phyloP scores from a whole-genome alignment of 1,140 invertebrate genomes.

The Neodiprion pinetum region DNA sequence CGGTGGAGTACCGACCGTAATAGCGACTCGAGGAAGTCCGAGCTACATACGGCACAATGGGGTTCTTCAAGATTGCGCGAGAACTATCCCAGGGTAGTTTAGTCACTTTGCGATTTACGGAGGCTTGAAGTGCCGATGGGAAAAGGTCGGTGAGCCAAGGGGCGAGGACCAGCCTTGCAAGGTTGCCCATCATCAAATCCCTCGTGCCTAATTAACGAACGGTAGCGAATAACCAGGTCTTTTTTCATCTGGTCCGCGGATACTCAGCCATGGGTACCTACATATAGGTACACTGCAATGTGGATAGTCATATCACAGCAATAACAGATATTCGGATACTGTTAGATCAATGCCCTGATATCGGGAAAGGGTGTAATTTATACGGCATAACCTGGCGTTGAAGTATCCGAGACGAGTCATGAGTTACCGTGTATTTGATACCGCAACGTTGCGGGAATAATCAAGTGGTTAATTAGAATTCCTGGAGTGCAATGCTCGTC shows the following conservation, averaged over 20 bases:
- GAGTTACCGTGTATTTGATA: neutral
- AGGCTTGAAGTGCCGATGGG: neutral
- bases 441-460: neutral
- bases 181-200: neutral
- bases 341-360: no score
- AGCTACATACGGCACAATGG: neutral
- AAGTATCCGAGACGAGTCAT: neutral
- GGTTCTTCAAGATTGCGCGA: neutral
- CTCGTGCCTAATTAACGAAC: no score
- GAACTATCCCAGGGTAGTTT: constrained; percentile 4
- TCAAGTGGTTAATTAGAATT: constrained; percentile 6
- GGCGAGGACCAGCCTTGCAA: neutral
- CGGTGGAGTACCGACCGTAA: neutral
- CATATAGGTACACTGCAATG: no score
- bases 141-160: neutral
- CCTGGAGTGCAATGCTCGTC: neutral
- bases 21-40: neutral
- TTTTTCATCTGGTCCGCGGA: no score
- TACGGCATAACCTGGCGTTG: no score
- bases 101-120: neutral
- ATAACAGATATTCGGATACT: no score
- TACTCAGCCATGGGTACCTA: no score
- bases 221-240: no score
- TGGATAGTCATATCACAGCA: no score
- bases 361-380: no score